Conservation (phyloP, 2,113 vertebrate species). For the Notiomystis cincta region DNA sequence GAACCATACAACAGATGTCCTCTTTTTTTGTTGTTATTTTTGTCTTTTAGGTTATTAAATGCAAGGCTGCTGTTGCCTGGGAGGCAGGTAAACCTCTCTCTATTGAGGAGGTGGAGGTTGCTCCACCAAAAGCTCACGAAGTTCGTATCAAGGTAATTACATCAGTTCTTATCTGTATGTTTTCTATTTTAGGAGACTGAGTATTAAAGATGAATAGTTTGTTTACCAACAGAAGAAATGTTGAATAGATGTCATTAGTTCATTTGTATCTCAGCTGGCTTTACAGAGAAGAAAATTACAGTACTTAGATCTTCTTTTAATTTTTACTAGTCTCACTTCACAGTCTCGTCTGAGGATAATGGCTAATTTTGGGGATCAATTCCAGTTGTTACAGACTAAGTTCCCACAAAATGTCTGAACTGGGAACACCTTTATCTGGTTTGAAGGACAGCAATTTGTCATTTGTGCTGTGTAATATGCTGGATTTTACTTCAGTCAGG, state of each 20-base stretch:
- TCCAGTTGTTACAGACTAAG: not conserved
- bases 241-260: not conserved
- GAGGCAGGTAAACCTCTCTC: constrained; percentile 77
- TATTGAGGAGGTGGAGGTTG: constrained; percentile 79
- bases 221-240: not conserved
- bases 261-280: not conserved
- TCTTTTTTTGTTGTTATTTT: not conserved
- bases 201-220: not conserved
- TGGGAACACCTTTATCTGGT: not conserved
- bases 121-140: constrained; percentile 80
- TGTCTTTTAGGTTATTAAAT: constrained; percentile 74
- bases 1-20: not conserved
- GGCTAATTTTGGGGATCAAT: not conserved
- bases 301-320: not conserved
- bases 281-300: not conserved
- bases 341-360: not conserved
- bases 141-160: constrained; percentile 81
- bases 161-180: not conserved
- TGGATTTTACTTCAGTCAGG: not conserved
- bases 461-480: not conserved
- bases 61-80: constrained; percentile 82
- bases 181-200: not conserved
- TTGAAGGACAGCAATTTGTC: not conserved
- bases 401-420: not conserved
- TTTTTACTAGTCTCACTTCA: not conserved